Evolutionary conservation across 2,888 invertebrate genomes (phyloP).

Genomic region (Ommatoiulus sabulosus): DNA sequence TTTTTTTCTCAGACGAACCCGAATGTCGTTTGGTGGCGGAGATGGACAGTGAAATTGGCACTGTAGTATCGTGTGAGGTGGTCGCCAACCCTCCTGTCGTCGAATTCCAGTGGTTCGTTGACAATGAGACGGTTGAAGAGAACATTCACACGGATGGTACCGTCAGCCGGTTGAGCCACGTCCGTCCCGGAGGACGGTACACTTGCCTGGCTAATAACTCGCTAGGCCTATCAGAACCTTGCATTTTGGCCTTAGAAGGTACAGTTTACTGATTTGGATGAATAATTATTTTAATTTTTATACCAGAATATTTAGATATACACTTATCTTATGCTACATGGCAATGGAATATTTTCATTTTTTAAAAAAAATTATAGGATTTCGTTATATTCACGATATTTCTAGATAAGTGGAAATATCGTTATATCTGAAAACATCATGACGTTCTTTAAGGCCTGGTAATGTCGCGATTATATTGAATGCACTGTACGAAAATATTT

Average conservation of each 20-base stretch:
- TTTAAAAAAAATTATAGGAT: not conserved
- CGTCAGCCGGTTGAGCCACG: conserved; percentile 75
- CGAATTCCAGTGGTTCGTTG: conserved; percentile 81
- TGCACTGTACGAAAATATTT: too few relatives aligned
- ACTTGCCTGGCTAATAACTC: conserved; percentile 86
- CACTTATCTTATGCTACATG: not conserved
- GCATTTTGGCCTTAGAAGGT: conserved; percentile 72
- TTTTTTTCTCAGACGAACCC: conserved; percentile 76
- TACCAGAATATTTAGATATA: not conserved
- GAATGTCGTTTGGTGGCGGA: conserved; percentile 82
- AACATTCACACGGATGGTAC: conserved; percentile 72
- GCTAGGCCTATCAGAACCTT: conserved; percentile 75
- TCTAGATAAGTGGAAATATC: too few relatives aligned
- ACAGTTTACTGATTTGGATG: conserved; percentile 61
- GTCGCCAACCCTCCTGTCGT: conserved; percentile 83
- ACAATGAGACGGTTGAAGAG: conserved; percentile 85
- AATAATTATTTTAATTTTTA: not conserved
- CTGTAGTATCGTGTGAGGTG: conserved; percentile 83
- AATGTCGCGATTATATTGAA: too few relatives aligned
- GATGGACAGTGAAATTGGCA: conserved; percentile 77
- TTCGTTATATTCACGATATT: too few relatives aligned
- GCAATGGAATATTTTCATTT: not conserved
- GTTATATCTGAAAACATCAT: too few relatives aligned
- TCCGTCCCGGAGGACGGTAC: conserved; percentile 80
- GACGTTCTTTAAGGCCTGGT: too few relatives aligned